Percentiles rank a stretch among this genome's conserved stretches.
phyloP scores from a whole-genome alignment of 2,113 vertebrate species.

The Mionectes macconnelli region DNA sequence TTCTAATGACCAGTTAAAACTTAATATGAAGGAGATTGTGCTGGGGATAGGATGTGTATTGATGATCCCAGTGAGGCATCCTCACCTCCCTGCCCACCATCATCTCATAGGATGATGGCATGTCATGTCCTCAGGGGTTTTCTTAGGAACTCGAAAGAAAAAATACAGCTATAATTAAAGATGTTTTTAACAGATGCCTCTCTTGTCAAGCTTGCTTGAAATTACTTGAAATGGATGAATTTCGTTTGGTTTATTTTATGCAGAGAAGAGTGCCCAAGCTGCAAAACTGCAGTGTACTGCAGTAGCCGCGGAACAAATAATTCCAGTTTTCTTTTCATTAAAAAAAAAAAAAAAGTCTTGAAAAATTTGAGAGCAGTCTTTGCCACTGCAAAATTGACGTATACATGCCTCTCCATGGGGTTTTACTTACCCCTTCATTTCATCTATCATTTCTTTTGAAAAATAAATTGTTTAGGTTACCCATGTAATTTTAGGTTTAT shows the following conservation, averaged over 20 bases:
- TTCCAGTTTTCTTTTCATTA: background rate
- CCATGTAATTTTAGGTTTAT: background rate
- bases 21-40: background rate
- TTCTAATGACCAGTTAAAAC: background rate
- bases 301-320: background rate
- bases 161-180: background rate
- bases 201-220: background rate
- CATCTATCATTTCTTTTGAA: background rate
- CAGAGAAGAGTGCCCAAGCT: fast-evolving
- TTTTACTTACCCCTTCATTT: background rate
- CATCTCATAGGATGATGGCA: background rate
- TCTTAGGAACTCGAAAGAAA: background rate
- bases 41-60: background rate
- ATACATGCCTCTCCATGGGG: background rate
- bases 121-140: background rate
- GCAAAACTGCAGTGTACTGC: background rate
- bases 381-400: background rate
- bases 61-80: background rate
- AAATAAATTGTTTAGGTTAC: background rate
- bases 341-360: background rate
- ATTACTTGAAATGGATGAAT: background rate
- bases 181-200: background rate
- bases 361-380: background rate
- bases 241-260: background rate
- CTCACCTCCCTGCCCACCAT: background rate